Conservation (phyloP, 2,113 vertebrate genomes). For the Saguinus imperator region DNA sequence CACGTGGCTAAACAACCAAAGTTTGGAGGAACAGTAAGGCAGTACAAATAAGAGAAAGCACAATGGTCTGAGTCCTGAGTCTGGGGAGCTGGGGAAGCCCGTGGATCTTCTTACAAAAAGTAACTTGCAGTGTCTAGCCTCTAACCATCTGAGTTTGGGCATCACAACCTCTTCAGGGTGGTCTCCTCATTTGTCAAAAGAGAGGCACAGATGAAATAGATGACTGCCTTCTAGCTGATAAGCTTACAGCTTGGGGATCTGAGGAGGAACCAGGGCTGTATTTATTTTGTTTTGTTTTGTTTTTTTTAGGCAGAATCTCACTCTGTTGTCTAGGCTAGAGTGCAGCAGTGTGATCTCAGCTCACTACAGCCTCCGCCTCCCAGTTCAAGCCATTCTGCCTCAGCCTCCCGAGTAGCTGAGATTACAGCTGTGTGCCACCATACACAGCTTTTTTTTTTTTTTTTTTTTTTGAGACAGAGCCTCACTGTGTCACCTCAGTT, state of each 20-base stretch:
- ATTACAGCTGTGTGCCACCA: too few relatives aligned
- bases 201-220: neutral
- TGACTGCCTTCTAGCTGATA: neutral
- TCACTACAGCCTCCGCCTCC: too few relatives aligned
- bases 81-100: neutral
- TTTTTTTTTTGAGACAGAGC: too few relatives aligned
- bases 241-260: neutral
- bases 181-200: neutral
- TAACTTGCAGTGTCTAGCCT: neutral
- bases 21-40: neutral
- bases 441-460: too few relatives aligned
- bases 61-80: neutral
- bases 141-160: neutral
- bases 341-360: too few relatives aligned
- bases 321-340: too few relatives aligned
- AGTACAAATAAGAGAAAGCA: neutral
- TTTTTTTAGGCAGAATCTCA: too few relatives aligned
- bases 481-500: too few relatives aligned
- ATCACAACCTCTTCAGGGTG: neutral
- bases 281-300: too few relatives aligned
- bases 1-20: neutral
- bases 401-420: too few relatives aligned
- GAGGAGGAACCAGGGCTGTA: neutral
- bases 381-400: too few relatives aligned
- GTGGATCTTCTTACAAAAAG: neutral